Evolutionary conservation across 2,113 vertebrate genomes (phyloP).

Genomic region (Myiopsitta monachus): DNA sequence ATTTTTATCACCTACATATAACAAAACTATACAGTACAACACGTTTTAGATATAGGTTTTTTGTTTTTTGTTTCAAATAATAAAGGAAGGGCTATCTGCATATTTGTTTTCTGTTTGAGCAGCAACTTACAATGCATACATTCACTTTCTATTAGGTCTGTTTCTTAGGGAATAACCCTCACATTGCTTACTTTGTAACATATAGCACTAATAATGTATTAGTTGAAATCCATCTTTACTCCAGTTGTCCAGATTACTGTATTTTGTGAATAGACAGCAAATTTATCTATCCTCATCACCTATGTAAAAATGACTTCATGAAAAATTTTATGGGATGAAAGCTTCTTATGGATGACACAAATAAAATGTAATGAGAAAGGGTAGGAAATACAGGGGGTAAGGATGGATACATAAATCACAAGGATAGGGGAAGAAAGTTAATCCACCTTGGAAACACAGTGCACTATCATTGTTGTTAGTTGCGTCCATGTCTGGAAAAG

Average conservation of each 20-base stretch:
- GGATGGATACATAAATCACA: conserved; percentile 41
- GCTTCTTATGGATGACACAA: background rate
- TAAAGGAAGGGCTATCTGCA: background rate
- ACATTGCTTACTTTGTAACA: background rate
- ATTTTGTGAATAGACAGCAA: conserved; percentile 46
- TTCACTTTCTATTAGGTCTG: background rate
- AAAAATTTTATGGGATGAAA: background rate
- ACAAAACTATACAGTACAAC: background rate
- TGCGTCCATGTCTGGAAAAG: conserved; percentile 84
- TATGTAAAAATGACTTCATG: background rate
- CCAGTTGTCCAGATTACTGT: background rate
- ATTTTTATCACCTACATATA: background rate
- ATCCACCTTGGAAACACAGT: conserved; percentile 91
- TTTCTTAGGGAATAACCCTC: background rate
- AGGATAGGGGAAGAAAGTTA: conserved; percentile 55
- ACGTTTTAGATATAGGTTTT: background rate
- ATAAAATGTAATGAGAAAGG: conserved; percentile 32
- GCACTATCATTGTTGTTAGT: conserved; percentile 84
- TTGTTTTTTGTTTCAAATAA: background rate
- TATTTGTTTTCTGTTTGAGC: background rate
- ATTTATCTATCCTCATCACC: background rate
- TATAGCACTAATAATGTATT: background rate
- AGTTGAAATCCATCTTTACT: background rate
- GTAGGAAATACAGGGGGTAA: conserved; percentile 50
- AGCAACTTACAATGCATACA: background rate